These are phyloP conservation scores for Neoarius graeffei DNA, from an alignment of 2,113 vertebrate genomes.

Conservation along the genomic window DNA sequence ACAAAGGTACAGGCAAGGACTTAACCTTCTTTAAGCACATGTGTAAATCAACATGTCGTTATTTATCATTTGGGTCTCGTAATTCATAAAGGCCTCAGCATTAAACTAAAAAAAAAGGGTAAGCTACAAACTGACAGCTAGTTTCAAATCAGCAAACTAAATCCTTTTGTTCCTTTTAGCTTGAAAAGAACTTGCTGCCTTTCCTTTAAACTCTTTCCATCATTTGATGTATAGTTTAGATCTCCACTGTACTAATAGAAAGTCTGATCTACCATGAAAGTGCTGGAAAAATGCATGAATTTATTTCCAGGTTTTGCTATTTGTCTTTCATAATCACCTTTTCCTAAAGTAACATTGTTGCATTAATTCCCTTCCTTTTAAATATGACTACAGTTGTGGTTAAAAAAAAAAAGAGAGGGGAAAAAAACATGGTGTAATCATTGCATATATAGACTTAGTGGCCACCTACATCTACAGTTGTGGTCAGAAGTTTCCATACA, in stretches of 20 bases:
- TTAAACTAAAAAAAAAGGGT: not conserved
- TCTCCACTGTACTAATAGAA: too few species aligned
- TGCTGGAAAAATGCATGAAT: not conserved
- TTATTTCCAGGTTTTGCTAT: not conserved
- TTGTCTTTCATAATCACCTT: not conserved
- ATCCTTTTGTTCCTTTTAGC: not conserved
- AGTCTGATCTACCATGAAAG: not conserved
- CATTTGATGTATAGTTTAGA: not conserved
- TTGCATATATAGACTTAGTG: not conserved
- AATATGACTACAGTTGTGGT: not conserved
- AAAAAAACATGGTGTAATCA: not conserved
- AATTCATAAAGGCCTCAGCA: not conserved
- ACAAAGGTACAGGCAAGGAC: not conserved
- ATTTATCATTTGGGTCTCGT: not conserved
- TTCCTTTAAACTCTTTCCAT: not conserved
- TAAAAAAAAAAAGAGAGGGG: not conserved
- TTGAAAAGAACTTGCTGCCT: not conserved
- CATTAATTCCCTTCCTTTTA: not conserved
- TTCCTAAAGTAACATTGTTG: not conserved
- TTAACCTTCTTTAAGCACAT: not conserved
- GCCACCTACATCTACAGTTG: too few species aligned
- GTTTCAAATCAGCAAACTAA: not conserved
- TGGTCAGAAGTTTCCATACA: too few species aligned
- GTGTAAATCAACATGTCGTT: not conserved
- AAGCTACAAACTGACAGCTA: not conserved